Conservation (phyloP, 2,888 invertebrate species). For the Petrolisthes cinctipes region DNA sequence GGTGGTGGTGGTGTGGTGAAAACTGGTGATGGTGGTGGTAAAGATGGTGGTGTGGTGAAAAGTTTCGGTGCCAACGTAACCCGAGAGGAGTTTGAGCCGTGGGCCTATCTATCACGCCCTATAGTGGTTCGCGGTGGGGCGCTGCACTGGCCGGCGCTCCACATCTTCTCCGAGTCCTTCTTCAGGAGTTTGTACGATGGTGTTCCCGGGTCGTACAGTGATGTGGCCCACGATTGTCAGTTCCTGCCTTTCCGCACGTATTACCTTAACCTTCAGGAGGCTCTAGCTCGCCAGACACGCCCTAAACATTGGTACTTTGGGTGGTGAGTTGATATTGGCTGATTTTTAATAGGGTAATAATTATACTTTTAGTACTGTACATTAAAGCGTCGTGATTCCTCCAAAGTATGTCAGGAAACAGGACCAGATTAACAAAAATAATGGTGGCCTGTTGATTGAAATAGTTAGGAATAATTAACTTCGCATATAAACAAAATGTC, state of each 20-base stretch:
- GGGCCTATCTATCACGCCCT: slow-evolving; percentile 84
- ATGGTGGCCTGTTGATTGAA: too few species aligned
- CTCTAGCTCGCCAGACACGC: slow-evolving; percentile 79
- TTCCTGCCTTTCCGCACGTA: slow-evolving; percentile 89
- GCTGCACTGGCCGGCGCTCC: slow-evolving; percentile 81
- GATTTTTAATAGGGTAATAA: not conserved
- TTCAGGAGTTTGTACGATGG: slow-evolving; percentile 67
- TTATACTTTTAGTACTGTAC: too few species aligned
- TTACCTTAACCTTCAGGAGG: slow-evolving; percentile 81
- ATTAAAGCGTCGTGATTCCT: too few species aligned
- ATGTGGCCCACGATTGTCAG: slow-evolving; percentile 84
- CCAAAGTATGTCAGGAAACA: too few species aligned
- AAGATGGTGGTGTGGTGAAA: slow-evolving; percentile 39
- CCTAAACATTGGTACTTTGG: slow-evolving; percentile 88
- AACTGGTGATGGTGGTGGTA: too few species aligned
- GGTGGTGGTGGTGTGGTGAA: too few species aligned
- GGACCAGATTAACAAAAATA: too few species aligned
- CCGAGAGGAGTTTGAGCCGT: slow-evolving; percentile 78
- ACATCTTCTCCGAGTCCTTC: slow-evolving; percentile 69
- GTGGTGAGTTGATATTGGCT: slow-evolving; percentile 77
- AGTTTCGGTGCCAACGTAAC: slow-evolving; percentile 68
- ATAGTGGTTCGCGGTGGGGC: slow-evolving; percentile 84
- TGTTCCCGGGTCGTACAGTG: slow-evolving; percentile 77
- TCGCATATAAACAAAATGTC: too few species aligned
- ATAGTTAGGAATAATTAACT: too few species aligned